These are phyloP conservation scores for Entomyzon cyanotis DNA, from an alignment of 2,113 vertebrate genomes.

Conservation along the genomic window DNA sequence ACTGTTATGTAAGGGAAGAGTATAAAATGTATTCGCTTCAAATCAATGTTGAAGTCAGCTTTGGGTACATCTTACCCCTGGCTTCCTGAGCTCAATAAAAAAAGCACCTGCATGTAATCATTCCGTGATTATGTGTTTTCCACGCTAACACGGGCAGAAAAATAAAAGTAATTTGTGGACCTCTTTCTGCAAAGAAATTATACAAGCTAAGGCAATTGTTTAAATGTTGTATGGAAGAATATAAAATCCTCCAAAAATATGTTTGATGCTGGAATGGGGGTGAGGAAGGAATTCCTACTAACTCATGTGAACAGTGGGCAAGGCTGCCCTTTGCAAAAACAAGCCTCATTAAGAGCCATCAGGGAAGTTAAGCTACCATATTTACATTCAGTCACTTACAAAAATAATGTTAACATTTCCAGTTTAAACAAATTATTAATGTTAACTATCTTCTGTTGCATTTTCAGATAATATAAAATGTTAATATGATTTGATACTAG, in stretches of 20 bases:
- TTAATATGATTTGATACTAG: neutral
- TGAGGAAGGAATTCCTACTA: neutral
- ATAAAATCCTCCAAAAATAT: neutral
- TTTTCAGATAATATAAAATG: neutral
- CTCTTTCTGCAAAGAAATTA: neutral
- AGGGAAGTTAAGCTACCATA: neutral
- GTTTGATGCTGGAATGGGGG: neutral
- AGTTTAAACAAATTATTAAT: neutral
- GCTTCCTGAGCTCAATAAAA: too few relatives aligned
- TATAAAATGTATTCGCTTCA: too few relatives aligned
- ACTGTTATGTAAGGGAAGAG: too few relatives aligned
- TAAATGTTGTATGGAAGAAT: neutral
- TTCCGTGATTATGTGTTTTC: too few relatives aligned
- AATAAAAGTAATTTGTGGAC: neutral
- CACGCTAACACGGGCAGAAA: neutral
- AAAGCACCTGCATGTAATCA: too few relatives aligned
- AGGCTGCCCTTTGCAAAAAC: neutral
- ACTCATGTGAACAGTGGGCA: conserved; percentile 2
- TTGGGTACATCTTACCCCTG: too few relatives aligned
- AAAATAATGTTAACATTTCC: neutral
- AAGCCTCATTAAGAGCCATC: neutral
- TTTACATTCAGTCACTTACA: neutral
- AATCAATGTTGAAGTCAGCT: too few relatives aligned
- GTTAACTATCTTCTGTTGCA: neutral
- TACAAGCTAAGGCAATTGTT: neutral